A percentile compares a stretch with the other conserved stretches of the same genome.
These are phyloP conservation scores for Acanthosepion pharaonis DNA, from an alignment of 2,888 invertebrate species.

Conservation along the genomic window DNA sequence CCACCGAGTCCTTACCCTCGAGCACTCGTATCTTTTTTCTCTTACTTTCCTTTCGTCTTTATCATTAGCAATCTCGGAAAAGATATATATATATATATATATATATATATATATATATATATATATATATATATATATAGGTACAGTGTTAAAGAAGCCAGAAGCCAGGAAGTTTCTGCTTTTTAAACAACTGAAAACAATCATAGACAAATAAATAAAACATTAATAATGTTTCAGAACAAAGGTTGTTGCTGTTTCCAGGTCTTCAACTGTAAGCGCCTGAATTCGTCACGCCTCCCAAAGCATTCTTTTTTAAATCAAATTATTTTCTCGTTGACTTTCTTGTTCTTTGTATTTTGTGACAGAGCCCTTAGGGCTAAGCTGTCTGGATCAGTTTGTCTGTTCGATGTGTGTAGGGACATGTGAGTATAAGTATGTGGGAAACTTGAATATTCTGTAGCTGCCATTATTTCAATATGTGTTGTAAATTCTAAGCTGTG, in stretches of 20 bases:
- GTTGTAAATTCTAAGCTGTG: too few species aligned
- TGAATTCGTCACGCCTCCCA: neutral
- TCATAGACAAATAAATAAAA: neutral
- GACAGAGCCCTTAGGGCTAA: neutral
- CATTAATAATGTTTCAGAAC: neutral
- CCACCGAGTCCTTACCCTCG: neutral
- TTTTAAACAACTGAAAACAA: neutral
- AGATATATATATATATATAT: too few species aligned
- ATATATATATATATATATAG: too few species aligned
- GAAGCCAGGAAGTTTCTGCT: neutral
- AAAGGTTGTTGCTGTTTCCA: neutral
- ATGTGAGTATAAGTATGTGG: too few species aligned
- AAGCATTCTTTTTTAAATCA: neutral
- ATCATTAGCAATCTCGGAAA: too few species aligned
- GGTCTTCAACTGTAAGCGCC: neutral
- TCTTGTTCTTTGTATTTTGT: neutral
- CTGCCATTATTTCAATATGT: too few species aligned
- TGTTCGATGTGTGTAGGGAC: neutral
- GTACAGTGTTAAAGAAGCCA: neutral
- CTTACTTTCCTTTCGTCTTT: too few species aligned
- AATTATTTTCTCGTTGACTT: neutral
- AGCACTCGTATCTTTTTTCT: too few species aligned
- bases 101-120: neutral
- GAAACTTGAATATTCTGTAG: too few species aligned
- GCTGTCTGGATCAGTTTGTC: neutral